Base-by-base conservation (phyloP, 2,888 invertebrate species). In the Nymphalis urticae region DNA sequence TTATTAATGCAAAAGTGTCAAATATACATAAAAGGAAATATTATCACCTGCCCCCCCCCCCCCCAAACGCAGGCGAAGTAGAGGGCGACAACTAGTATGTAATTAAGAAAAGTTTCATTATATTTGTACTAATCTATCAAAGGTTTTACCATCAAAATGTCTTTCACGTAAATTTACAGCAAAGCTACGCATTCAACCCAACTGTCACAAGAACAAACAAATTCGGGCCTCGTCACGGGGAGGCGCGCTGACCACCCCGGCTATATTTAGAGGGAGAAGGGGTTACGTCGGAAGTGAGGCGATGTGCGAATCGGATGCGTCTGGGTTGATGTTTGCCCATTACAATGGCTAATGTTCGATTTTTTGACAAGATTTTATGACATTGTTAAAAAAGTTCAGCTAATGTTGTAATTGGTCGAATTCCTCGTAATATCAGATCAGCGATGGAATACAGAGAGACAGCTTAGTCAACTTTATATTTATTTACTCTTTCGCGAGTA, bases 191-290 rank as follows among this genome's bases (percentile, higher is more conserved):
- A 53, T 54, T 36, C 48, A 32, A 24, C 16, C 21, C 61, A 54
- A 66, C 54, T 48, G 54, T 61, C 54, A 48, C 48, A 51, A 61
- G 53, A 59, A 61, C 61, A 62, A 47, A 66, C 66, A 54, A 66
- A 66, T 66, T 61, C 61, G 61, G 53, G 47, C 56, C 61, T 68
- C 58, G 47, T 32, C 53, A n/a, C 24, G 64, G 64, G 62, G 63
- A 21, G 59, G 24, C 64, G 56, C 19, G 64, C 48, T 47, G 24
- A 48, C 62, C 51, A 51, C 61, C 68, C 66, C 21, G 51, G 69
- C 71, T 75, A 75, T 74, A 76, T 76, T 74, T 75, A 75, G 77
- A 60, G 67, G 73, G 72, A 69, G 63, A 72, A 32, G 54, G 48
- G 48, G 69, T 50, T 50, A 50, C 50, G 66, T 56, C 69, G 69